These are phyloP conservation scores for Apogon hyalosoma DNA, from an alignment of 2,797 vertebrate genomes.

Conservation along the genomic window DNA sequence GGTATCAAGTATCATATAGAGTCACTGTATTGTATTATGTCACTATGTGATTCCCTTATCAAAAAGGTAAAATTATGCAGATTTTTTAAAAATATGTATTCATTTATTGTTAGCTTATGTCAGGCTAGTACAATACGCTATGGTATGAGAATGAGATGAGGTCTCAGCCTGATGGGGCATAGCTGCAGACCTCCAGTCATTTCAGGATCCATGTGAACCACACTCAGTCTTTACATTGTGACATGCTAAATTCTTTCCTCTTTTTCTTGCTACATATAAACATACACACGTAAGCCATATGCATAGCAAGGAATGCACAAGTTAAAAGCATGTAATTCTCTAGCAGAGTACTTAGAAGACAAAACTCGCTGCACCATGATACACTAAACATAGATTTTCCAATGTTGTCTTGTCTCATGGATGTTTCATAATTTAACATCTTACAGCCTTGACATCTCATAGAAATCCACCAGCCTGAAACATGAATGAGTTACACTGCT, in stretches of 20 bases:
- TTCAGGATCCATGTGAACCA: not conserved
- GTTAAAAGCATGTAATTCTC: constrained; percentile 12
- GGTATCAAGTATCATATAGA: too few relatives aligned
- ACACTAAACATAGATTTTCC: constrained; percentile 12
- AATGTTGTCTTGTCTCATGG: constrained; percentile 6
- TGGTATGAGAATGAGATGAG: constrained; percentile 1
- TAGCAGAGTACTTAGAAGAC: constrained; percentile 19
- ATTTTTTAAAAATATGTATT: constrained; percentile 10
- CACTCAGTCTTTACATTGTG: not conserved
- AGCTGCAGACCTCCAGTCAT: constrained; percentile 9
- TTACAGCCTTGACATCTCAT: constrained; percentile 20
- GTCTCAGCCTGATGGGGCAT: constrained; percentile 3
- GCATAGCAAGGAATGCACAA: not conserved
- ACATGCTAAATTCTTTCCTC: not conserved
- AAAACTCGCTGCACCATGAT: not conserved
- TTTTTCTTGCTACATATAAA: not conserved
- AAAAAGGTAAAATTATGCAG: not conserved
- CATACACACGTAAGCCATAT: not conserved
- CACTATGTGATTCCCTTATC: not conserved
- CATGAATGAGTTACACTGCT: constrained; percentile 43
- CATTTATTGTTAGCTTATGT: not conserved
- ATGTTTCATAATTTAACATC: constrained; percentile 34
- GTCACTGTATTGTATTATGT: too few relatives aligned
- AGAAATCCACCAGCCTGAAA: constrained; percentile 21
- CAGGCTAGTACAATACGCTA: constrained; percentile 2